These are phyloP conservation scores for Pteruthius melanotis DNA, from an alignment of 2,113 vertebrate species.

Conservation along the genomic window DNA sequence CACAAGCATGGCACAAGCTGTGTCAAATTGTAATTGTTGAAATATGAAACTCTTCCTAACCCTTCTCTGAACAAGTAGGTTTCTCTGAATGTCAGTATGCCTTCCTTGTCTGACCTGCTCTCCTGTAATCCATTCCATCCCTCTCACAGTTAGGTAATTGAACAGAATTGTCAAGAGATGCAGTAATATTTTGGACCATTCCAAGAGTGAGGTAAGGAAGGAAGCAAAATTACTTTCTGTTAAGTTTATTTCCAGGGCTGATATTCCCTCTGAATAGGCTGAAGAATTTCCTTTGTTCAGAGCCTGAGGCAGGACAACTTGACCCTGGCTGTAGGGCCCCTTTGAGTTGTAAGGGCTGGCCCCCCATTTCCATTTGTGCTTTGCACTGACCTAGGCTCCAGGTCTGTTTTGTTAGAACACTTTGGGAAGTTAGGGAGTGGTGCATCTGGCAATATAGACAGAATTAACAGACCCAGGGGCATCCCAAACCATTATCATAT, in stretches of 20 bases:
- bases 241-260: neutral
- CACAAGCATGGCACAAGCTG: neutral
- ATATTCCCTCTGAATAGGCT: neutral
- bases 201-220: neutral
- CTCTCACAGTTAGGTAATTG: neutral
- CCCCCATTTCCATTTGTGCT: neutral
- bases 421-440: neutral
- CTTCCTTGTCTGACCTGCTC: neutral
- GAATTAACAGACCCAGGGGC: neutral
- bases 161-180: neutral
- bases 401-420: neutral
- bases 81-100: neutral
- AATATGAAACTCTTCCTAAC: neutral
- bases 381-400: neutral
- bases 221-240: neutral
- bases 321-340: neutral
- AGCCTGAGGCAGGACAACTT: neutral
- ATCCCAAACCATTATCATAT: neutral
- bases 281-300: neutral
- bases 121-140: neutral
- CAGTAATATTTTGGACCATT: neutral
- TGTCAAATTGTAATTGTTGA: neutral
- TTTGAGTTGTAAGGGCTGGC: neutral
- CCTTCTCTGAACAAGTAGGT: neutral
- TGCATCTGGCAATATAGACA: neutral